phyloP scores from a whole-genome alignment of 2,888 invertebrate genomes.

The Heliconius hortense region DNA sequence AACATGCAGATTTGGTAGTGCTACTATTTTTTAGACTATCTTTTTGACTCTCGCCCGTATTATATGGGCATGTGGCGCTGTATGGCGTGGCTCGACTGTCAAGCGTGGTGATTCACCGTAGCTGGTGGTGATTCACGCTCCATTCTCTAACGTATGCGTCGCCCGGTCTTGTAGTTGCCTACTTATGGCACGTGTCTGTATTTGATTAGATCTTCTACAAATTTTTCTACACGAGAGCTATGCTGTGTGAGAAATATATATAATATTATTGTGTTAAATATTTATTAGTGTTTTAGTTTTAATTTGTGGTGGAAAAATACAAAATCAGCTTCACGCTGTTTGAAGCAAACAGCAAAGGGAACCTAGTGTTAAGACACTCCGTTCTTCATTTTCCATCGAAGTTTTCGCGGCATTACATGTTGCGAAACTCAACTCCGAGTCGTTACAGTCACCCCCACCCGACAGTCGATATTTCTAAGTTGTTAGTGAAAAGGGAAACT shows the following conservation, averaged over 20 bases:
- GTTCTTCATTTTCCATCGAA: no score
- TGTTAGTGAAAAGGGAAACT: no score
- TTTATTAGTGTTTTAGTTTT: no score
- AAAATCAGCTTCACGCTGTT: no score
- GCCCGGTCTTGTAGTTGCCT: constrained; percentile 27
- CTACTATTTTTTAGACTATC: constrained; percentile 17
- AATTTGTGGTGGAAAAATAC: no score
- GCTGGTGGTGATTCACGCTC: constrained; percentile 44
- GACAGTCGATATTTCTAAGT: no score
- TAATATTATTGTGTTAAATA: no score
- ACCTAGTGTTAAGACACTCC: no score
- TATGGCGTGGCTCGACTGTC: constrained; percentile 37
- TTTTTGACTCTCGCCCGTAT: constrained; percentile 25
- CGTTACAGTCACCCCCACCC: no score
- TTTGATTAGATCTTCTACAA: constrained; percentile 6
- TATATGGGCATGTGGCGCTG: constrained; percentile 27
- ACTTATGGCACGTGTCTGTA: constrained; percentile 37
- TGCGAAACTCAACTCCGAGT: no score
- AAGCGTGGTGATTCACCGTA: constrained; percentile 42
- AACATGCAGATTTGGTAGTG: constrained; percentile 20
- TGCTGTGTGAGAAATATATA: background rate
- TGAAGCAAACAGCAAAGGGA: no score
- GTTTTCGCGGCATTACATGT: no score
- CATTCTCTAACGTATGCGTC: constrained; percentile 38
- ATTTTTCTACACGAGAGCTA: background rate